A percentile compares a stretch with the other conserved stretches of the same genome.
Evolutionary conservation across 2,888 invertebrate species (phyloP).

Genomic region (Coenonympha glycerion): DNA sequence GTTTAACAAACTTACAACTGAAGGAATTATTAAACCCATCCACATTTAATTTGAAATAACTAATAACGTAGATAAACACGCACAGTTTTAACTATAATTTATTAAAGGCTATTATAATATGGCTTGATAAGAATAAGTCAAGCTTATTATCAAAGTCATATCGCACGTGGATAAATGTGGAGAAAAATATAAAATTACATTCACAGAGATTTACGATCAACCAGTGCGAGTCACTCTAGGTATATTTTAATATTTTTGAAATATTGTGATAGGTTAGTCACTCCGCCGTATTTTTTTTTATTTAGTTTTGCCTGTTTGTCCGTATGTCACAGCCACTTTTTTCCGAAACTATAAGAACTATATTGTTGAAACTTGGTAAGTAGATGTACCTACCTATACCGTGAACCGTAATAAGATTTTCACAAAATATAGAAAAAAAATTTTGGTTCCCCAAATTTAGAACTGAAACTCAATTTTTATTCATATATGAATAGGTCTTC

Average conservation of each 20-base stretch:
- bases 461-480: no score
- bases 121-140: constrained; percentile 5
- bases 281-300: not conserved
- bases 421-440: no score
- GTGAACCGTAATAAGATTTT: no score
- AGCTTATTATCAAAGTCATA: not conserved
- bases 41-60: not conserved
- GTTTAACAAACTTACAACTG: no score
- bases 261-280: not conserved
- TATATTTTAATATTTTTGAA: not conserved
- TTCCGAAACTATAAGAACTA: no score
- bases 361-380: no score
- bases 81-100: not conserved
- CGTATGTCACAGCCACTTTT: no score
- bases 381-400: no score
- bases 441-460: no score
- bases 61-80: not conserved
- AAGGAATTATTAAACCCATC: no score
- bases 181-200: constrained; percentile 6
- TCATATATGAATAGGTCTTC: no score
- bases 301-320: no score
- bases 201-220: not conserved
- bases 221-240: not conserved
- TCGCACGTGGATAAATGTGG: constrained; percentile 4
- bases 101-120: not conserved